A percentile compares a stretch with the other conserved stretches of the same genome.
These are phyloP conservation scores for Drosophila multiciliata DNA, from an alignment of 2,888 invertebrate genomes.

Conservation along the genomic window DNA sequence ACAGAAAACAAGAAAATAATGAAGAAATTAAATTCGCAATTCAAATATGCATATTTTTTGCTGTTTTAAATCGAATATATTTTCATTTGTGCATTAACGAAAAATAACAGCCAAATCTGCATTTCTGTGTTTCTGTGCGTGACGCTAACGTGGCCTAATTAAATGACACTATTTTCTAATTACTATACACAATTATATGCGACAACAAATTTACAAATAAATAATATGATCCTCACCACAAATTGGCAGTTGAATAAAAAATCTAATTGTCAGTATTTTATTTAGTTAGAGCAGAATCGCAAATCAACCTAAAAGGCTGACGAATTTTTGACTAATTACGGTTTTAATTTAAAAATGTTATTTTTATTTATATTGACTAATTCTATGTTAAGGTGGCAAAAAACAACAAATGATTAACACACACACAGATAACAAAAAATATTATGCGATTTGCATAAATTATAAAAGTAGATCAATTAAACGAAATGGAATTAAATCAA, in stretches of 20 bases:
- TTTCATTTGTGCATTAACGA: conserved; percentile 13
- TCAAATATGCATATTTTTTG: conserved; percentile 9
- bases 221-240: not conserved
- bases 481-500: not conserved
- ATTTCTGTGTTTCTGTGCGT: not conserved
- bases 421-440: not conserved
- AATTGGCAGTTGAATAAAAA: conserved; percentile 5
- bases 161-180: conserved; percentile 26
- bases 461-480: not conserved
- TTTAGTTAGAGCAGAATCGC: not conserved
- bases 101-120: not conserved
- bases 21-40: conserved; percentile 11
- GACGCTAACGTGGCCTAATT: conserved; percentile 13
- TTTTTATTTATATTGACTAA: not conserved
- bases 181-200: conserved; percentile 14
- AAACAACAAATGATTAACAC: not conserved
- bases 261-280: not conserved
- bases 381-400: not conserved
- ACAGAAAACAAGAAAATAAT: conserved; percentile 10
- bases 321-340: not conserved
- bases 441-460: not conserved
- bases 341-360: not conserved
- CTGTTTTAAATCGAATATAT: not conserved
- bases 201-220: conserved; percentile 6
- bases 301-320: not conserved